Percentiles rank a stretch among this genome's conserved stretches.
phyloP scores from a whole-genome alignment of 2,888 invertebrate species.

The Drosophila helvetica region DNA sequence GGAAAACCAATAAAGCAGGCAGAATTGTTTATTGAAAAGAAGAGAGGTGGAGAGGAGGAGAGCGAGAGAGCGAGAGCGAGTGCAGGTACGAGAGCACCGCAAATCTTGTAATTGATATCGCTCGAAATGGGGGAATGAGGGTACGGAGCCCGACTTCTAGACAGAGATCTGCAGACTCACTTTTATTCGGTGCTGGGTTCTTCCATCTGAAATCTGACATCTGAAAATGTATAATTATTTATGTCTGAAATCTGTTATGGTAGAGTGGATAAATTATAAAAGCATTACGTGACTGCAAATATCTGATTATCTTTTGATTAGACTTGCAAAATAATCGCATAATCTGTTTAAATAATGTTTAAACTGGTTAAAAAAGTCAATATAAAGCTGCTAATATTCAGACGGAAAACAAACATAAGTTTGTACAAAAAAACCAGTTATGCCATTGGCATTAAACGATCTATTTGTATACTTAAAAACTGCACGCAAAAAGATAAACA shows the following conservation, averaged over 20 bases:
- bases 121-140: conserved; percentile 32
- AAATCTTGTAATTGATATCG: conserved; percentile 37
- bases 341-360: neutral
- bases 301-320: conserved; percentile 20
- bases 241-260: conserved; percentile 22
- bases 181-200: conserved; percentile 32
- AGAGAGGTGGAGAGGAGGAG: neutral
- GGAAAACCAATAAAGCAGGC: conserved; percentile 67
- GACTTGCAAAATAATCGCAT: neutral
- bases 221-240: conserved; percentile 25
- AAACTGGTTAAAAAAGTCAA: neutral
- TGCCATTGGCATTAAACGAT: neutral
- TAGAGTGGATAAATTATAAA: conserved; percentile 28
- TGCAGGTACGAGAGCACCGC: neutral
- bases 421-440: neutral
- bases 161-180: conserved; percentile 40
- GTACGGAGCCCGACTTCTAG: conserved; percentile 32
- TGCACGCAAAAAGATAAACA: neutral
- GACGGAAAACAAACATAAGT: neutral
- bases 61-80: conserved; percentile 1
- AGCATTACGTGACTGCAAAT: conserved; percentile 34
- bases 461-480: neutral
- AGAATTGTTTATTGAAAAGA: conserved; percentile 66
- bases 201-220: neutral
- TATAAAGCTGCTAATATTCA: neutral